phyloP scores from a whole-genome alignment of 2,888 invertebrate genomes.

The Limnephilus auricula region DNA sequence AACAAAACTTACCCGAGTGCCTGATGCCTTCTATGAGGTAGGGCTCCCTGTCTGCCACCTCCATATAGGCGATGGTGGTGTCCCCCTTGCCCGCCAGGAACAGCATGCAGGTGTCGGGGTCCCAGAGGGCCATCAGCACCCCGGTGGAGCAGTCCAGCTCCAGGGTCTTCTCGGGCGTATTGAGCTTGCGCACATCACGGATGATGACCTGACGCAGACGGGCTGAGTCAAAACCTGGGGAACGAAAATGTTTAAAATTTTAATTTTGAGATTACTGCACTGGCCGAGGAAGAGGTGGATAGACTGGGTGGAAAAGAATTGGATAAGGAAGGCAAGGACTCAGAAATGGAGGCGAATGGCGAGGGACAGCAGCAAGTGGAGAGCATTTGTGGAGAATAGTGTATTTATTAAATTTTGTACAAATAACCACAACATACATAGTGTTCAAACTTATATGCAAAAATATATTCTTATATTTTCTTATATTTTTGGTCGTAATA shows the following conservation, averaged over 20 bases:
- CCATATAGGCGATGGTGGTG: conserved; percentile 93
- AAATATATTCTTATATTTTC: no score
- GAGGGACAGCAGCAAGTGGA: no score
- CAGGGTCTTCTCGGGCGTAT: conserved; percentile 85
- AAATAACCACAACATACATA: no score
- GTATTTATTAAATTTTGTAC: no score
- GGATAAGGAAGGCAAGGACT: no score
- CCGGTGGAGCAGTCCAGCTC: conserved; percentile 93
- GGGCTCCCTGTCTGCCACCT: conserved; percentile 92
- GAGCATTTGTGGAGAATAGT: no score
- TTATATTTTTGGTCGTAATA: not conserved
- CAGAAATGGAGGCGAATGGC: no score
- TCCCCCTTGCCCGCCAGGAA: conserved; percentile 97
- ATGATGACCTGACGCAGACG: conserved; percentile 92
- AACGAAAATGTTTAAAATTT: not conserved
- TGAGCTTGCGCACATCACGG: conserved; percentile 90
- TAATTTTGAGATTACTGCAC: not conserved
- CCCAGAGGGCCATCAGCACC: conserved; percentile 94
- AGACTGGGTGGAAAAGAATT: no score
- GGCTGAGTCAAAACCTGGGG: conserved; percentile 86
- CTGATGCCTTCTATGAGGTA: conserved; percentile 92
- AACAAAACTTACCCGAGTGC: conserved; percentile 80
- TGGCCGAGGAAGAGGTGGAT: no score
- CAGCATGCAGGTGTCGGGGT: conserved; percentile 96
- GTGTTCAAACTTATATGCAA: no score